Evolutionary conservation across 2,113 vertebrate species (phyloP), one percentile per base, ranked within the genome.

Genomic region (Jaculus jaculus): DNA sequence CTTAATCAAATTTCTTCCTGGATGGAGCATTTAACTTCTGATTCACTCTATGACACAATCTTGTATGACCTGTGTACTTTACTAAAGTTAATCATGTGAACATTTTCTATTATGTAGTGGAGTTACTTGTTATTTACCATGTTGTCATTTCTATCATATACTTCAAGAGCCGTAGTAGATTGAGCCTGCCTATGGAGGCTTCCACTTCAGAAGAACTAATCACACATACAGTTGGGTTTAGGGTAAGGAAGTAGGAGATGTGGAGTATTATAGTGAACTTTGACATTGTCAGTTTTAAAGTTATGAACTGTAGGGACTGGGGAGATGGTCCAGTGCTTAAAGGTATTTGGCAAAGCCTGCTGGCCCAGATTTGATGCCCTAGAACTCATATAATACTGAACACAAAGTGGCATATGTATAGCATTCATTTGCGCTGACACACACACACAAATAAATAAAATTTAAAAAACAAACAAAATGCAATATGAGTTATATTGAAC

Each of bases 51-150:
- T 68, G 34, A 71, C 60, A 89, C 23, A 84, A 23, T 94, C 69
- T 89, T 87, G 17, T 89, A 28, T 87, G 72, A 63, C 34, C 78
- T 89, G 30, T 74, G 7, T 77, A 71, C 63, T 13, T 94, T 84
- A 77, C 69, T 32, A 8, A 20, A 93, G 39, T 91, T 77, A 84
- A 42, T 83, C 28, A n/a, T 80, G 47, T 69, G 79, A 88, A 65
- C 13, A 65, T 94, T 89, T 95, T 54, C 37, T 87, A 8, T 21
- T 95, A 4, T 68, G 15, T 30, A 93, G 0, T 51, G 66, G 32
- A 20, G 47, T 92, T 88, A 93, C 95, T 90, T 86, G 90, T 95
- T 92, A 94, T 90, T 94, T 92, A 96, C 8, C 34, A 83, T 66
- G 39, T 65, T 92, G 77, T 93, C 42, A 86, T 90, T 93, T 74